Percentiles rank a stretch among this genome's conserved stretches.
These are phyloP conservation scores for Leptopilina boulardi DNA, from an alignment of 1,140 invertebrate species.

Conservation along the genomic window DNA sequence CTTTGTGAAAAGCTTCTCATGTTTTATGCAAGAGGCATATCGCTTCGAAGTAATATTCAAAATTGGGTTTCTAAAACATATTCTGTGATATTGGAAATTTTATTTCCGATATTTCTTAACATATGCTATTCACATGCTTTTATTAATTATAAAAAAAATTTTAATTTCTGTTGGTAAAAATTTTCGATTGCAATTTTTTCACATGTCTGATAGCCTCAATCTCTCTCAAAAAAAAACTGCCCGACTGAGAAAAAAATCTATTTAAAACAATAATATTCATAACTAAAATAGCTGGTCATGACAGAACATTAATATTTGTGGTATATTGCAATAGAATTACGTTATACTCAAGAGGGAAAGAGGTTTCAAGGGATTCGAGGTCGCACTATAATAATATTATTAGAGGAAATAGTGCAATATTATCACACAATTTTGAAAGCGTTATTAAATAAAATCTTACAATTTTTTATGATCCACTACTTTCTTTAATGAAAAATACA, in stretches of 20 bases:
- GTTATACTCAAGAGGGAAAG: not conserved
- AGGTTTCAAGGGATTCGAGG: slow-evolving; percentile 1
- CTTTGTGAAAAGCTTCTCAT: not conserved
- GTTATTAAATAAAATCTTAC: too few species aligned
- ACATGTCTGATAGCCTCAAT: too few species aligned
- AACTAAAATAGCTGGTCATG: not conserved
- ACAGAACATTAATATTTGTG: not conserved
- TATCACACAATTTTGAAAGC: not conserved
- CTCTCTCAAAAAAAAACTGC: too few species aligned
- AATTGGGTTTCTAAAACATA: slow-evolving; percentile 14
- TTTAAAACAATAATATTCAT: not conserved
- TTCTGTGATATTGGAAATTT: slow-evolving; percentile 11
- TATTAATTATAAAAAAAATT: too few species aligned
- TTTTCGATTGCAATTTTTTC: too few species aligned
- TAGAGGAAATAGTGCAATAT: not conserved
- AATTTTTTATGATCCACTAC: too few species aligned
- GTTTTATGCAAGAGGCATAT: not conserved
- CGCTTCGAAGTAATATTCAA: slow-evolving; percentile 9
- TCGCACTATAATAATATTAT: not conserved
- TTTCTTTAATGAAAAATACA: too few species aligned
- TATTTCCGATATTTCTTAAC: not conserved
- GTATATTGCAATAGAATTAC: not conserved
- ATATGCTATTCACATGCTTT: not conserved
- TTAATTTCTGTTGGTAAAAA: too few species aligned
- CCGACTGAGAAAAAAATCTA: not conserved